Evolutionary conservation across 2,113 vertebrate species (phyloP).

Genomic region (Tachysurus vachellii): DNA sequence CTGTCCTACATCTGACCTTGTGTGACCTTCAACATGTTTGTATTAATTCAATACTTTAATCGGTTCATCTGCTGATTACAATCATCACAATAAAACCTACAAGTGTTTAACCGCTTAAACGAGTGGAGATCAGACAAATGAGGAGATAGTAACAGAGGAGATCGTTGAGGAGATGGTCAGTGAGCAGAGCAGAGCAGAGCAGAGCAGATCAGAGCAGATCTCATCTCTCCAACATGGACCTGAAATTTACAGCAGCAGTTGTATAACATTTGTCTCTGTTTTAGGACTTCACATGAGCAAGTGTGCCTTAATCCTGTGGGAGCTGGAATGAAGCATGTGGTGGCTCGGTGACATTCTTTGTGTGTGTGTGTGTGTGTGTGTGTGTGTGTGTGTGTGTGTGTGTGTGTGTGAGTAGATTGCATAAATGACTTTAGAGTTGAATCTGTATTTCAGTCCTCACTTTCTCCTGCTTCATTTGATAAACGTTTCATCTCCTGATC

Average conservation of each 20-base stretch:
- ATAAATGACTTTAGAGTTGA: background rate
- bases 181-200: background rate
- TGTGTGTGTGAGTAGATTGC: background rate
- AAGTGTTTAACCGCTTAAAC: background rate
- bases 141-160: no score
- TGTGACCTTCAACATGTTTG: background rate
- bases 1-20: background rate
- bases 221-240: background rate
- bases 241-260: background rate
- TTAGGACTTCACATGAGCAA: slow-evolving; percentile 9
- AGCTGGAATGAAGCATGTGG: slow-evolving; percentile 42
- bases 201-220: background rate
- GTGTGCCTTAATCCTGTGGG: slow-evolving; percentile 32
- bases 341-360: background rate
- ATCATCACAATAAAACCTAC: background rate
- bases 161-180: background rate
- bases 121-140: no score
- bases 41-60: background rate
- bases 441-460: background rate
- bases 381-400: background rate
- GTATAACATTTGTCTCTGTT: slow-evolving; percentile 30
- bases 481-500: background rate
- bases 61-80: background rate
- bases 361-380: slow-evolving; percentile 31
- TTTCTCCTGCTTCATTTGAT: background rate